These are phyloP conservation scores for Psilopogon haemacephalus DNA, from an alignment of 2,113 vertebrate genomes.

Conservation along the genomic window DNA sequence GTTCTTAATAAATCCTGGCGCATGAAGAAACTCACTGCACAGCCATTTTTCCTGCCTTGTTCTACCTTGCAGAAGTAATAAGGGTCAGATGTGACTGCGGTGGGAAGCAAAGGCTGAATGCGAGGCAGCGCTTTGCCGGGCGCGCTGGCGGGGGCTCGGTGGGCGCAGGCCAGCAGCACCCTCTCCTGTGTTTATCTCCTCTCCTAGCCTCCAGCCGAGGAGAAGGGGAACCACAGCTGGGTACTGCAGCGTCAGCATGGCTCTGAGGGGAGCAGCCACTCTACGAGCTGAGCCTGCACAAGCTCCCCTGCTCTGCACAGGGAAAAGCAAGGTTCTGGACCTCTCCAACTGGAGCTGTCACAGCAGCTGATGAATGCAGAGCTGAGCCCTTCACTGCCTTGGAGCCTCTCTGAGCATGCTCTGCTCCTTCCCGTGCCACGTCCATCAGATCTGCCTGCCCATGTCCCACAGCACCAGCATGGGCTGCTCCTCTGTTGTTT, in stretches of 20 bases:
- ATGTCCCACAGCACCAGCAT: accelerated
- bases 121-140: background rate
- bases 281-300: background rate
- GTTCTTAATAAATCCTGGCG: constrained; percentile 67
- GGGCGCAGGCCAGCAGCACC: background rate
- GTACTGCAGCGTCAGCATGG: accelerated
- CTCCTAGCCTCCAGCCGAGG: background rate
- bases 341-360: background rate
- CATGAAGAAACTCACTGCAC: constrained; percentile 61
- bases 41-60: constrained; percentile 69
- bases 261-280: background rate
- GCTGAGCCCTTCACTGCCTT: background rate
- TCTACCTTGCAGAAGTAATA: constrained; percentile 67
- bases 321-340: background rate
- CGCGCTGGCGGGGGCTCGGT: background rate
- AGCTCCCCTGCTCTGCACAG: background rate
- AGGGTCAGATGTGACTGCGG: constrained; percentile 63
- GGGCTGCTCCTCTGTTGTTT: background rate
- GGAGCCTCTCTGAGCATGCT: background rate
- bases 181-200: background rate
- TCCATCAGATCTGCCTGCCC: background rate
- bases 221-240: background rate
- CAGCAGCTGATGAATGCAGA: background rate
- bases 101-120: constrained; percentile 22
- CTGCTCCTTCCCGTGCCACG: accelerated